phyloP scores from a whole-genome alignment of 1,140 invertebrate genomes.

The Acromyrmex charruanus region DNA sequence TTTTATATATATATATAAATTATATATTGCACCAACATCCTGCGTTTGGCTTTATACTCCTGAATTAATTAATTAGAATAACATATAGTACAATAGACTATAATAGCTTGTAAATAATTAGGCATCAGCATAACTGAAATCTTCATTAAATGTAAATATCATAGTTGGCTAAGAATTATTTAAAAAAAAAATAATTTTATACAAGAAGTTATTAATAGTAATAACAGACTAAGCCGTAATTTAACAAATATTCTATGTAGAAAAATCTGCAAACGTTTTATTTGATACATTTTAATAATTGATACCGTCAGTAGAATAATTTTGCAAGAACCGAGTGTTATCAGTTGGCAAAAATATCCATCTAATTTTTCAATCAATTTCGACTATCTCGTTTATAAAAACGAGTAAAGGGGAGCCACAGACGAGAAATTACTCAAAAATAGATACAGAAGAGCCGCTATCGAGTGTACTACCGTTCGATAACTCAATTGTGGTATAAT shows the following conservation, averaged over 20 bases:
- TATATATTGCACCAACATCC: too few relatives aligned
- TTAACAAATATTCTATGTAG: background rate
- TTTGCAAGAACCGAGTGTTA: background rate
- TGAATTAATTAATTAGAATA: too few relatives aligned
- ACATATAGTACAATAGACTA: too few relatives aligned
- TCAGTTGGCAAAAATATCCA: constrained; percentile 16
- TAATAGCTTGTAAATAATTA: too few relatives aligned
- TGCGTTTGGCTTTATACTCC: too few relatives aligned
- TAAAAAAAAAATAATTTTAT: background rate
- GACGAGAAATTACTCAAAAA: constrained; percentile 16
- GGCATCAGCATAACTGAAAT: background rate
- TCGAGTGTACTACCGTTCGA: background rate
- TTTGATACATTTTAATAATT: constrained; percentile 18
- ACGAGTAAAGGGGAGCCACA: too few relatives aligned
- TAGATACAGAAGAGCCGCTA: background rate
- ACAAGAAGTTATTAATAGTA: background rate
- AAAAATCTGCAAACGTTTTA: background rate
- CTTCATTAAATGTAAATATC: background rate
- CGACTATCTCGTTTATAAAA: constrained; percentile 17
- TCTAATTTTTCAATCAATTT: constrained; percentile 8
- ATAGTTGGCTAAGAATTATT: background rate
- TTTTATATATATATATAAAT: too few relatives aligned
- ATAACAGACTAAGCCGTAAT: background rate
- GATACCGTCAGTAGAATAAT: background rate
- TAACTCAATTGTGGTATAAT: background rate